These are phyloP conservation scores for Pilophorus perplexus DNA, from an alignment of 2,888 invertebrate species.

Conservation along the genomic window DNA sequence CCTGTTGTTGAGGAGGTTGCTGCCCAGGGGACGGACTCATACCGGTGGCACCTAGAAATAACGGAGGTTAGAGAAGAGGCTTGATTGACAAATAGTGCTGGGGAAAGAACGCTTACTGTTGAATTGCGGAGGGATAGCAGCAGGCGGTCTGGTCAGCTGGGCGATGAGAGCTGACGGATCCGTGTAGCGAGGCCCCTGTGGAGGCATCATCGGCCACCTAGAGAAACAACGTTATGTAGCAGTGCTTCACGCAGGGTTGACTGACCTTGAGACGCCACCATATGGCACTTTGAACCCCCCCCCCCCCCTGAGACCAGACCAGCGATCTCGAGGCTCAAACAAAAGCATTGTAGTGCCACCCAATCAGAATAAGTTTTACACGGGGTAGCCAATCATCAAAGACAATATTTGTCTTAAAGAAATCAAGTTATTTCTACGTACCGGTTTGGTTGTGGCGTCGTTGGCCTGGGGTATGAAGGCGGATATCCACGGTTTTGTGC, in stretches of 20 bases:
- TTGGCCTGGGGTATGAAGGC: slow-evolving; percentile 35
- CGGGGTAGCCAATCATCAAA: too few relatives aligned
- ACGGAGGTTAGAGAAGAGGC: neutral
- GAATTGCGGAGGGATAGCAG: slow-evolving; percentile 54
- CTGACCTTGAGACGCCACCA: too few relatives aligned
- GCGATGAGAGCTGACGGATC: slow-evolving; percentile 59
- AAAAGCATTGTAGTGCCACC: too few relatives aligned
- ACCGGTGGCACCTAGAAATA: slow-evolving; percentile 31
- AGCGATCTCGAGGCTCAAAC: too few relatives aligned
- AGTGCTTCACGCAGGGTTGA: too few relatives aligned
- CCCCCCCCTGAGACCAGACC: too few relatives aligned
- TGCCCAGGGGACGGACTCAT: slow-evolving; percentile 32
- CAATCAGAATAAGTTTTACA: too few relatives aligned
- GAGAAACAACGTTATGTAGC: too few relatives aligned
- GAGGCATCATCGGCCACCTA: slow-evolving; percentile 47
- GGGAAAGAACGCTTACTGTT: slow-evolving; percentile 46
- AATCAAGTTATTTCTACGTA: too few relatives aligned
- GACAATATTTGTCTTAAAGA: too few relatives aligned
- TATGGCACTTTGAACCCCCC: too few relatives aligned
- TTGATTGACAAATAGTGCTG: slow-evolving; percentile 1
- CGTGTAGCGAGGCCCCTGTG: slow-evolving; percentile 44
- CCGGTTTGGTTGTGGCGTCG: slow-evolving; percentile 4
- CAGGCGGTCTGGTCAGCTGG: slow-evolving; percentile 60
- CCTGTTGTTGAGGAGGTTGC: slow-evolving; percentile 15
- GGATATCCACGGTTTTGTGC: slow-evolving; percentile 42